Conservation (phyloP, 23 tunicate genomes). For the Botrylloides violaceus region DNA sequence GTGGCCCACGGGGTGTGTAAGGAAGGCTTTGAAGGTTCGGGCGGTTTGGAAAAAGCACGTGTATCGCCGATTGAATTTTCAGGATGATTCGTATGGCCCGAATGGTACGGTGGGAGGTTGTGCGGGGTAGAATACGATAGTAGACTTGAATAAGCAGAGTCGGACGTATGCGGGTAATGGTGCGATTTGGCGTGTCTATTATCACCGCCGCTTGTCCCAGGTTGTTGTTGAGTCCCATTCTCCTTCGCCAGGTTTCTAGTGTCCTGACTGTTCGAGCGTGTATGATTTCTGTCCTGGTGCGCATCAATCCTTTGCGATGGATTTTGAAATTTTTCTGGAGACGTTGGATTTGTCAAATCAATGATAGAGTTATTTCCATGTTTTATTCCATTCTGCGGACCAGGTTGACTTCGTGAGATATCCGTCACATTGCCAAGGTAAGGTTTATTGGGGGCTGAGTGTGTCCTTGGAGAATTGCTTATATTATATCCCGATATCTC, state of each 20-base stretch:
- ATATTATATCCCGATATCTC: not conserved
- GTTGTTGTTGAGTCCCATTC: not conserved
- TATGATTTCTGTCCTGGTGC: not conserved
- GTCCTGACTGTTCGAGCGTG: not conserved
- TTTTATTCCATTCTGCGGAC: not conserved
- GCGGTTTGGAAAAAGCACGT: not conserved
- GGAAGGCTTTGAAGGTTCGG: not conserved
- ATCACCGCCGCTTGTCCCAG: not conserved
- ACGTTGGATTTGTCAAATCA: not conserved
- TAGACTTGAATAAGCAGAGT: not conserved
- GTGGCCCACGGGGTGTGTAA: not conserved
- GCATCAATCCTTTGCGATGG: not conserved
- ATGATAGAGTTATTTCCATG: not conserved
- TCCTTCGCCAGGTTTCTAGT: too few relatives aligned
- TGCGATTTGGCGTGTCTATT: not conserved
- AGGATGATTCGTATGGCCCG: not conserved
- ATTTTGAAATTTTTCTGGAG: not conserved
- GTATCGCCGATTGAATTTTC: not conserved
- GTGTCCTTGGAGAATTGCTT: not conserved
- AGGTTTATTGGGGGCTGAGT: not conserved
- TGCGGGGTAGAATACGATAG: not conserved
- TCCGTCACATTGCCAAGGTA: not conserved
- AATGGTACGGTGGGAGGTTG: not conserved
- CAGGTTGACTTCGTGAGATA: not conserved
- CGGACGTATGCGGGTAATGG: not conserved